phyloP scores from a whole-genome alignment of 1,140 invertebrate genomes.

The Lordiphosa clarofinis region DNA sequence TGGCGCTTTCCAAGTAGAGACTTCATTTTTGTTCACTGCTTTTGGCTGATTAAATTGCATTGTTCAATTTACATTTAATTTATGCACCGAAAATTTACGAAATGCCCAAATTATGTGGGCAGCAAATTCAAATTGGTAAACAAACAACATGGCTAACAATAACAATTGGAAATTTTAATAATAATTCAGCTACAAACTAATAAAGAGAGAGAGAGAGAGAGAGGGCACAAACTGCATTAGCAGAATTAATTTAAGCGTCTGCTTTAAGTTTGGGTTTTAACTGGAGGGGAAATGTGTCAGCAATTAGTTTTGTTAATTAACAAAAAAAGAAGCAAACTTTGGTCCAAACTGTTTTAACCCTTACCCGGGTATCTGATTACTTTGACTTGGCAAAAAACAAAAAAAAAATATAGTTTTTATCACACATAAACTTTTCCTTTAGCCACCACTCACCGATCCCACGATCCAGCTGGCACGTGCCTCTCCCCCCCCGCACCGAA shows the following conservation, averaged over 20 bases:
- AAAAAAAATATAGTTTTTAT: slow-evolving; percentile 62
- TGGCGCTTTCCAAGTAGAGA: neutral
- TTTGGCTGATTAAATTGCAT: slow-evolving; percentile 43
- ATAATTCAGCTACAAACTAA: slow-evolving; percentile 9
- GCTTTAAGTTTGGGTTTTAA: neutral
- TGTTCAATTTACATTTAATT: slow-evolving; percentile 63
- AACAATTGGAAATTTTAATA: slow-evolving; percentile 55
- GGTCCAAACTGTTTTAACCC: slow-evolving; percentile 62
- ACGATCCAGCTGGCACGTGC: slow-evolving; percentile 29
- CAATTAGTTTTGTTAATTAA: too few relatives aligned
- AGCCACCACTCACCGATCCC: neutral
- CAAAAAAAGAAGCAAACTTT: slow-evolving; percentile 1
- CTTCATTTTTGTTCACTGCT: neutral
- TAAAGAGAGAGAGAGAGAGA: too few relatives aligned
- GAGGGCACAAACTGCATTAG: slow-evolving; percentile 37
- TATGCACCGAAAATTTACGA: slow-evolving; percentile 46
- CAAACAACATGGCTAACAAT: slow-evolving; percentile 11
- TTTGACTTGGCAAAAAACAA: slow-evolving; percentile 46
- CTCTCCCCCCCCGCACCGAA: slow-evolving; percentile 10
- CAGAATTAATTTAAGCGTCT: neutral
- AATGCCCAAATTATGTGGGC: slow-evolving; percentile 30
- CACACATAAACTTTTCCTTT: slow-evolving; percentile 57
- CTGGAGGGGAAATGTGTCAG: neutral
- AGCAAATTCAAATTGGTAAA: slow-evolving; percentile 8
- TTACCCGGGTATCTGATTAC: slow-evolving; percentile 45